These are phyloP conservation scores for Archips xylosteana DNA, from an alignment of 2,888 invertebrate genomes.

Conservation along the genomic window DNA sequence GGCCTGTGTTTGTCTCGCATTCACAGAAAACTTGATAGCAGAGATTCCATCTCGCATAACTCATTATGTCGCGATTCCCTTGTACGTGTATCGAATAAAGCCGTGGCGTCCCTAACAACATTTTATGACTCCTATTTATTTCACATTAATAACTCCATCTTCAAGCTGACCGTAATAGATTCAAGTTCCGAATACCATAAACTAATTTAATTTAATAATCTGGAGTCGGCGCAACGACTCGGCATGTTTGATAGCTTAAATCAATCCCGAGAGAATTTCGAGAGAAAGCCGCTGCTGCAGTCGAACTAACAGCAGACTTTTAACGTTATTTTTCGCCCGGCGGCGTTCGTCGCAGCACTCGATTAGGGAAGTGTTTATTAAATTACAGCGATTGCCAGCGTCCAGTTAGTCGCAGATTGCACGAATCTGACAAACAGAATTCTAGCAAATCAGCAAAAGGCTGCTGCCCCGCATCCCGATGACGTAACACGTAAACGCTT, in stretches of 20 bases:
- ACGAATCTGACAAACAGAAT: conserved; percentile 64
- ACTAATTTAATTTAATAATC: conserved; percentile 38
- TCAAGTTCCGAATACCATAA: conserved; percentile 35
- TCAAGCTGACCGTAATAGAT: conserved; percentile 27
- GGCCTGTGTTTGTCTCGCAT: too few species aligned
- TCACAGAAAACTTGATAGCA: too few species aligned
- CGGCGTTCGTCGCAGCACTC: conserved; percentile 68
- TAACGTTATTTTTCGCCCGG: conserved; percentile 65
- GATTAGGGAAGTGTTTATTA: conserved; percentile 80
- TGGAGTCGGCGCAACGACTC: conserved; percentile 18
- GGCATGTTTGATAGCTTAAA: conserved; percentile 32
- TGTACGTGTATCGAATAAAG: too few species aligned
- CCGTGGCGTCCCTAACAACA: conserved; percentile 10
- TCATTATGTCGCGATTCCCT: not conserved
- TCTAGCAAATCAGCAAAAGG: conserved; percentile 63
- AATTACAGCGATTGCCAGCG: conserved; percentile 76
- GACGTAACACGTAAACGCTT: conserved; percentile 50
- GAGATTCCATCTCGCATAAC: not conserved
- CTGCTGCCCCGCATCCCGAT: conserved; percentile 41
- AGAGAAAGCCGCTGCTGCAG: conserved; percentile 32
- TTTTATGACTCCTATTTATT: conserved; percentile 33
- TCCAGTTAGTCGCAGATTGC: conserved; percentile 75
- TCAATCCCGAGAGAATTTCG: conserved; percentile 37
- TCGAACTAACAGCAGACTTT: conserved; percentile 55
- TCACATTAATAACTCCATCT: conserved; percentile 33